phyloP scores from a whole-genome alignment of 2,113 vertebrate species.

The Pipra filicauda region DNA sequence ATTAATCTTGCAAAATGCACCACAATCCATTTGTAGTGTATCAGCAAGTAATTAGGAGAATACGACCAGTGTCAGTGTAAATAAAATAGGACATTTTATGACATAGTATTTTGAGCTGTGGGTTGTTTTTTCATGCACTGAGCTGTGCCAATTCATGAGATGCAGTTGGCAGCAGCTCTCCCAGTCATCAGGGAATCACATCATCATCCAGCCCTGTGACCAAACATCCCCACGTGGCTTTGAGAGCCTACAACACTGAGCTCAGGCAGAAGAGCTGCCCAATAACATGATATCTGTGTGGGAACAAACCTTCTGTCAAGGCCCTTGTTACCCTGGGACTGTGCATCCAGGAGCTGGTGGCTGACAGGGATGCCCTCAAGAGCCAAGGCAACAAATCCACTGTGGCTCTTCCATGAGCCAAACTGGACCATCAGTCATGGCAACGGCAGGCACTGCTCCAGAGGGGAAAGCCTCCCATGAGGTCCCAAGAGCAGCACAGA shows the following conservation, averaged over 20 bases:
- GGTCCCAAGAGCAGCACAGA: not conserved
- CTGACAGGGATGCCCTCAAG: not conserved
- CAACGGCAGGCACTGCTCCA: not conserved
- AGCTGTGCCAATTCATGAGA: not conserved
- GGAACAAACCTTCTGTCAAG: not conserved
- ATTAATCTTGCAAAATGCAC: not conserved
- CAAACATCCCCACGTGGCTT: fast-evolving
- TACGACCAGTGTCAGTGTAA: not conserved
- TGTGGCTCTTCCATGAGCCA: not conserved
- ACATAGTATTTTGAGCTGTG: not conserved
- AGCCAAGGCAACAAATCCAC: not conserved
- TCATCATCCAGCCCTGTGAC: not conserved
- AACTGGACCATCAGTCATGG: not conserved
- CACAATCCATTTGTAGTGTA: not conserved
- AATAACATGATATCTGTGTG: not conserved
- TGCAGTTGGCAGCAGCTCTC: not conserved
- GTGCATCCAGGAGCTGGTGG: not conserved
- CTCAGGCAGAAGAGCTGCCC: not conserved
- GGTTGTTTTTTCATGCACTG: not conserved
- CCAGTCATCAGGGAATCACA: not conserved
- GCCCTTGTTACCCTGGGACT: not conserved
- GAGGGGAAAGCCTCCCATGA: not conserved
- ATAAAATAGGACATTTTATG: not conserved
- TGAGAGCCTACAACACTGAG: fast-evolving
- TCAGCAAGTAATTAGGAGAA: not conserved